phyloP scores from a whole-genome alignment of 2,888 invertebrate species.

The Troides oblongomaculatus region DNA sequence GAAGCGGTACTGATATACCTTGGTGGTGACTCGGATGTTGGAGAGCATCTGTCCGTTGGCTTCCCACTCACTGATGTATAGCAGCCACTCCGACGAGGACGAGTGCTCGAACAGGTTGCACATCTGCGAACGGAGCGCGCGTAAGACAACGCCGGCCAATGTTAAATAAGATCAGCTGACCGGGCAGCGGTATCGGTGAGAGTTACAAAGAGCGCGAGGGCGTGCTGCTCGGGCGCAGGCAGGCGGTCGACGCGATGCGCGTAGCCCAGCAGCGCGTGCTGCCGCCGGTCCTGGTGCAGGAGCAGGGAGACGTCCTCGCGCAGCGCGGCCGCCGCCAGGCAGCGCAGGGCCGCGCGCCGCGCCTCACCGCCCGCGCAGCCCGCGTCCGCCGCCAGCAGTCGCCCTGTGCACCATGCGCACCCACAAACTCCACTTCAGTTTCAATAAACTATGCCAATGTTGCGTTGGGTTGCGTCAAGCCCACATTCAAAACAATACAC shows the following conservation, averaged over 20 bases:
- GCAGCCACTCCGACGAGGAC: conserved; percentile 94
- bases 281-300: conserved; percentile 93
- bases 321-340: conserved; percentile 87
- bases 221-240: conserved; percentile 87
- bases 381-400: conserved; percentile 80
- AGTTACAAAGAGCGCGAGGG: conserved; percentile 89
- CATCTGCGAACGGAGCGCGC: conserved; percentile 83
- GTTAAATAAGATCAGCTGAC: no score
- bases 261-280: conserved; percentile 93
- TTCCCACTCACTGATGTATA: conserved; percentile 96
- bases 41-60: conserved; percentile 87
- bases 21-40: conserved; percentile 94
- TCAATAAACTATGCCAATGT: no score
- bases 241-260: conserved; percentile 89
- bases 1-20: conserved; percentile 74
- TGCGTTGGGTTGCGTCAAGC: no score
- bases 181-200: background rate
- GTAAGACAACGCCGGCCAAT: background rate
- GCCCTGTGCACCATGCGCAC: conserved; percentile 44
- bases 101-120: conserved; percentile 94
- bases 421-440: no score
- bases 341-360: conserved; percentile 84
- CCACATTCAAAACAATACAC: no score
- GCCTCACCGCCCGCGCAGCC: conserved; percentile 78
- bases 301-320: conserved; percentile 94